Evolutionary conservation across 2,113 vertebrate species (phyloP).

Genomic region (Anoplopoma fimbria): DNA sequence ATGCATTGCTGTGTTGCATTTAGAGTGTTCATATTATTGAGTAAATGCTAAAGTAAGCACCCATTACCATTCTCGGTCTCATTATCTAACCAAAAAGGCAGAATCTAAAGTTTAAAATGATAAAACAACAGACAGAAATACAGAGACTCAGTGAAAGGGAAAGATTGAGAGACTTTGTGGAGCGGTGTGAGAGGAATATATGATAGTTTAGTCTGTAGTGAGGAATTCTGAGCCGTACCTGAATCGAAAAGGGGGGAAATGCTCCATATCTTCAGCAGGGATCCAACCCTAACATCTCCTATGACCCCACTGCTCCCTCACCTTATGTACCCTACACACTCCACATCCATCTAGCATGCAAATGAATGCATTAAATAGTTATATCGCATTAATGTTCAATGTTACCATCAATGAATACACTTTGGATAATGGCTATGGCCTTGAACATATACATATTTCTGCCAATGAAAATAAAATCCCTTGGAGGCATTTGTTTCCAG

Average conservation of each 20-base stretch:
- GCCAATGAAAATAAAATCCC: not conserved
- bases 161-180: not conserved
- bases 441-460: not conserved
- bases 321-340: not conserved
- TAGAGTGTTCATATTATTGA: conserved; percentile 42
- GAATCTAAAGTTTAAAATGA: conserved; percentile 28
- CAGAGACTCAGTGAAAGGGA: not conserved
- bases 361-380: conserved; percentile 10
- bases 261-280: not conserved
- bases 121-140: not conserved
- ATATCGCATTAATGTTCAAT: not conserved
- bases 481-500: not conserved
- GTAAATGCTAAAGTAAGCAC: conserved; percentile 44
- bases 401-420: not conserved
- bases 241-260: conserved; percentile 3
- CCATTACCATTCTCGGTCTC: conserved; percentile 28
- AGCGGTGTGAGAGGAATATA: conserved; percentile 16
- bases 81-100: conserved; percentile 38
- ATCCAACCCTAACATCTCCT: not conserved
- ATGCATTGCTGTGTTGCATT: conserved; percentile 46
- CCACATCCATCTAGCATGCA: conserved; percentile 8
- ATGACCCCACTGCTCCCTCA: conserved; percentile 6
- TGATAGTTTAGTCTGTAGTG: conserved; percentile 6
- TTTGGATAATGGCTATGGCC: not conserved
- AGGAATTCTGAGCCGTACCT: conserved; percentile 34